Evolutionary conservation across 2,888 invertebrate genomes (phyloP), one percentile per base, ranked within the genome.

Genomic region (Rhamphomyia laevipes): DNA sequence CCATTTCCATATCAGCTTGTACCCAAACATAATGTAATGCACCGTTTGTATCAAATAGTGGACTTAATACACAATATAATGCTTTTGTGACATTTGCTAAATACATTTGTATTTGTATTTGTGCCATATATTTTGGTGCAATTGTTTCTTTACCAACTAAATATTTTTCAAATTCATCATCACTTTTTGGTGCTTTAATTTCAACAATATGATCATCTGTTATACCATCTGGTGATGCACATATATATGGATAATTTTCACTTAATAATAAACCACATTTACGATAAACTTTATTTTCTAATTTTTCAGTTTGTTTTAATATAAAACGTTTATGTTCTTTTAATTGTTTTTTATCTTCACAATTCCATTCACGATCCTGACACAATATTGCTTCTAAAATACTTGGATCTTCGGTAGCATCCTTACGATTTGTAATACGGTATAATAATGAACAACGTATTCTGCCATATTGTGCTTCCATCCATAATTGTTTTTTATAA

Each of bases 101-200:
- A 52, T 65, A 68, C 68, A 69, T 69, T 59, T 69, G 68, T 16
- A 67, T 67, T 52, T 69, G 68, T 35, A 69, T 67, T 45, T 69
- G 68, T 2, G 68, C 68, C 68, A 69, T 69, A 27, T 69, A 69
- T 52, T 68, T 69, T 3, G 68, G 67, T 0, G 69, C 65, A 16
- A 69, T 68, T 1, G 67, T 63, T 45, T 68, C 68, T 7, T 67
- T 62, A 1, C 66, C 65, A 47, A 65, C 66, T 2, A 69, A 55
- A 51, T 69, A 69, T 49, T 64, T 66, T 50, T 69, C 68, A n/a
- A 69, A 69, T 49, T 68, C 69, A n/a, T 68, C 69, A 27, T 69
- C 68, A 1, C 68, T 66, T 52, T 65, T 68, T 12, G 68, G 68
- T 12, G 66, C 63, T 52, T 69, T 69, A 31, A 69, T 69, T 56